Base-by-base conservation (phyloP, 2,888 invertebrate species). In the Eremobia ochroleuca region DNA sequence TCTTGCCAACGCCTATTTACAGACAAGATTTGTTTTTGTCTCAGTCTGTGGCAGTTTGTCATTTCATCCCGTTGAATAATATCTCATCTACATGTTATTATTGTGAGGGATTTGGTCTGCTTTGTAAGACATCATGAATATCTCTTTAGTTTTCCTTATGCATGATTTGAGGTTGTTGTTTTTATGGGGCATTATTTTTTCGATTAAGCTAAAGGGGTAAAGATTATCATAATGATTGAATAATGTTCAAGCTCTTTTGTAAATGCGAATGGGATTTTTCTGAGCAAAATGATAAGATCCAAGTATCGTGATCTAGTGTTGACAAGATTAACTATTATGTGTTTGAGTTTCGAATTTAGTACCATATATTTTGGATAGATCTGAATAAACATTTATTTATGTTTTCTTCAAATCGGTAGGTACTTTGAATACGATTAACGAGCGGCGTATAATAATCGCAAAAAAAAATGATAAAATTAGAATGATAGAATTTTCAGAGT, bases 11-110 rank as follows among this genome's bases (percentile, higher is more conserved):
- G 85, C 81, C 40, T 93, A 94, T 92, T 91, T 92, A 93, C 93
- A 92, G 94, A 93, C 94, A 90, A 92, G 94, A 94, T 95, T 94
- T 94, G 93, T 94, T 95, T 93, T 93, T 90, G 86, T 89, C 89
- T 87, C 83, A 87, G 86, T 86, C 88, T 84, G 86, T 49, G 89
- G 89, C 89, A 91, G 92, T 93, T 93, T 93, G 92, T 93, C 93
- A 93, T 94, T 91, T 91, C 86, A 90, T 90, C 87, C 89, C 89
- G 85, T 82, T 86, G 87, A 89, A 89, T 86, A 88, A 82, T 89
- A 88, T 90, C 88, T 89, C 87, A 91, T 92, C 90, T 91, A 85
- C 91, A 91, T 92, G 86, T 85, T 91, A 89, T 90, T 89, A 90
- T 88, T 89, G 62, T 65, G 55, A 68, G 52, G 76, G 82, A 82